Evolutionary conservation across 2,113 vertebrate genomes (phyloP).

Genomic region (Odobenus rosmarus): DNA sequence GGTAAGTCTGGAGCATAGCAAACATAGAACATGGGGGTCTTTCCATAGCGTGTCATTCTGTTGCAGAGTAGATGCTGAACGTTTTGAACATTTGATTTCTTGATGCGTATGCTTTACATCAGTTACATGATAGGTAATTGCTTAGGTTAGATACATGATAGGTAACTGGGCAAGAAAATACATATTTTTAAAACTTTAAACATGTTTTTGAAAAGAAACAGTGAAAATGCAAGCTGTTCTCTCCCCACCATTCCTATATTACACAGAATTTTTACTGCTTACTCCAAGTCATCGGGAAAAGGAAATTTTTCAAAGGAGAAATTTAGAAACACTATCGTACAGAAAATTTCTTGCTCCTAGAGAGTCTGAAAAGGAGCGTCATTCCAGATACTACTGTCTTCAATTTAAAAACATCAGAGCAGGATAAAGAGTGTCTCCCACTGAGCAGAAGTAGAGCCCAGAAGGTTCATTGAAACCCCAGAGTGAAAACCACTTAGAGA

Average conservation of each 20-base stretch:
- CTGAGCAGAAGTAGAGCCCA: neutral
- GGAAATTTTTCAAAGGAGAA: neutral
- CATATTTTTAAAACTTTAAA: conserved; percentile 1
- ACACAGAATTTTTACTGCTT: neutral
- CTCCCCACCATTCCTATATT: neutral
- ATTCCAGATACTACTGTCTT: neutral
- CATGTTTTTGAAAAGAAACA: neutral
- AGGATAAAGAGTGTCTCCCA: neutral
- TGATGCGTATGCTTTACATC: neutral
- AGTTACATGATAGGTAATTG: conserved; percentile 12
- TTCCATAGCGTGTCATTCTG: neutral
- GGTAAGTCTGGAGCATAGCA: rapidly evolving
- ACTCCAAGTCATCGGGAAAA: neutral
- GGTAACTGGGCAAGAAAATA: conserved; percentile 17
- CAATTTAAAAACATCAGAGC: conserved; percentile 26
- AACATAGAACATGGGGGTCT: rapidly evolving
- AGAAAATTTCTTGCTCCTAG: conserved; percentile 22
- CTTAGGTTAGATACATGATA: neutral
- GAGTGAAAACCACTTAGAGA: neutral
- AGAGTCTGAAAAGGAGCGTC: neutral
- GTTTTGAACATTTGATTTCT: neutral
- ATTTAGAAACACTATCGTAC: neutral
- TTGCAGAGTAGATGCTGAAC: neutral
- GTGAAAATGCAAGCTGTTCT: conserved; percentile 15
- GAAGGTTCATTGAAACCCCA: neutral